These are phyloP conservation scores for Synergus japonicus DNA, from an alignment of 2,888 invertebrate species.

Conservation along the genomic window DNA sequence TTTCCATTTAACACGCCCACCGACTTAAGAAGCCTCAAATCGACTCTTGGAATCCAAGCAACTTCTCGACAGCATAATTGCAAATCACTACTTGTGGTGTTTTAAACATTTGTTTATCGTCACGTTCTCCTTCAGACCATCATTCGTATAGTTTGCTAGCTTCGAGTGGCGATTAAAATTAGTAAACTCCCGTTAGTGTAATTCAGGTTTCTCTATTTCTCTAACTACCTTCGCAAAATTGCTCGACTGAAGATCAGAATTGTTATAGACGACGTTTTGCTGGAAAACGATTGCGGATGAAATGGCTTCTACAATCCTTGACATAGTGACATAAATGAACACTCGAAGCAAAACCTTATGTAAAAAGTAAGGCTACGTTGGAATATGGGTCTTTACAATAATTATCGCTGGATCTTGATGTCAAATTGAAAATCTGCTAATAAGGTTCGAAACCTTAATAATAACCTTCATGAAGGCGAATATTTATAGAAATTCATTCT, in stretches of 20 bases:
- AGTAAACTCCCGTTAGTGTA: slow-evolving; percentile 4
- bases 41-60: slow-evolving; percentile 42
- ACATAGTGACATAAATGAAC: slow-evolving; percentile 26
- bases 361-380: neutral
- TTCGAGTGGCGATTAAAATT: slow-evolving; percentile 4
- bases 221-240: slow-evolving; percentile 1
- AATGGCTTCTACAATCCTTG: slow-evolving; percentile 24
- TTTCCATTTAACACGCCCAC: slow-evolving; percentile 44
- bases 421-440: neutral
- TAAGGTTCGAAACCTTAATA: neutral
- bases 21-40: slow-evolving; percentile 46
- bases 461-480: neutral
- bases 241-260: slow-evolving; percentile 13
- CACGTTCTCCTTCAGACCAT: slow-evolving; percentile 3
- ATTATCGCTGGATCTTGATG: neutral
- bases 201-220: slow-evolving; percentile 16
- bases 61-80: slow-evolving; percentile 6
- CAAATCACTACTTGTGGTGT: slow-evolving; percentile 2
- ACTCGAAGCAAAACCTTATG: slow-evolving; percentile 5
- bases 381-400: neutral
- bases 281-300: slow-evolving; percentile 12
- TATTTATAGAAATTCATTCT: neutral
- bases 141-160: slow-evolving; percentile 5
- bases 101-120: slow-evolving; percentile 29
- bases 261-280: slow-evolving; percentile 4